A percentile compares a stretch with the other conserved stretches of the same genome.
Conservation (phyloP, 2,888 invertebrate genomes). For the Drosophila heteroneura region DNA sequence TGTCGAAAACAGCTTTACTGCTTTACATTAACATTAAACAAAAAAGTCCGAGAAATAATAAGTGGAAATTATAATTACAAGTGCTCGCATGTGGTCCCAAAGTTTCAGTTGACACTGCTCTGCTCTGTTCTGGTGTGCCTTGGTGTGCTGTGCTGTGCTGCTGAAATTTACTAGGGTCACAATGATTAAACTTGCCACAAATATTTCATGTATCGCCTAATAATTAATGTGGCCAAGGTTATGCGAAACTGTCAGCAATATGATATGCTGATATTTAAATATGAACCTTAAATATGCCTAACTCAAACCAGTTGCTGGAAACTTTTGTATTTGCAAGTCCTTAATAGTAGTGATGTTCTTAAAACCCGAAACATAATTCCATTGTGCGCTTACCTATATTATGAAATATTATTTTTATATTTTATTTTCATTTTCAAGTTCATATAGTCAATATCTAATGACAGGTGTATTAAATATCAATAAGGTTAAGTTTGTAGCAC, state of each 20-base stretch:
- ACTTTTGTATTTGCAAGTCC: conserved; percentile 1
- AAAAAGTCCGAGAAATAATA: conserved; percentile 65
- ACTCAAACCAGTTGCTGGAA: conserved; percentile 13
- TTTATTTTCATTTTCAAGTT: background rate
- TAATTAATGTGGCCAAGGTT: conserved; percentile 71
- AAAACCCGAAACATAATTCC: background rate
- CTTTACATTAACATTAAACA: conserved; percentile 71
- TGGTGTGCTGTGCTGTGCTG: background rate
- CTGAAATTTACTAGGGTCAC: conserved; percentile 39
- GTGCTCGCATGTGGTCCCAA: conserved; percentile 65
- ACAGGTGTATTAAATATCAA: background rate
- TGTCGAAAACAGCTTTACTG: conserved; percentile 76
- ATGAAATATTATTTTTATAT: background rate
- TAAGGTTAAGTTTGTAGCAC: background rate
- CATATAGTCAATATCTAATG: background rate
- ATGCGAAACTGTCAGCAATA: conserved; percentile 62
- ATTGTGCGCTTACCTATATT: background rate
- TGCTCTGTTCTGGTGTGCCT: background rate
- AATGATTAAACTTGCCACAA: conserved; percentile 58
- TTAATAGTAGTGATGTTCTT: conserved; percentile 10
- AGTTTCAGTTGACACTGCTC: conserved; percentile 14
- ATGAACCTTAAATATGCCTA: conserved; percentile 50
- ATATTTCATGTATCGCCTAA: conserved; percentile 50
- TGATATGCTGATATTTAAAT: conserved; percentile 59
- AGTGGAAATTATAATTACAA: conserved; percentile 77